Base-by-base conservation (phyloP, 2,113 vertebrate genomes). In the Glaucomys volans region DNA sequence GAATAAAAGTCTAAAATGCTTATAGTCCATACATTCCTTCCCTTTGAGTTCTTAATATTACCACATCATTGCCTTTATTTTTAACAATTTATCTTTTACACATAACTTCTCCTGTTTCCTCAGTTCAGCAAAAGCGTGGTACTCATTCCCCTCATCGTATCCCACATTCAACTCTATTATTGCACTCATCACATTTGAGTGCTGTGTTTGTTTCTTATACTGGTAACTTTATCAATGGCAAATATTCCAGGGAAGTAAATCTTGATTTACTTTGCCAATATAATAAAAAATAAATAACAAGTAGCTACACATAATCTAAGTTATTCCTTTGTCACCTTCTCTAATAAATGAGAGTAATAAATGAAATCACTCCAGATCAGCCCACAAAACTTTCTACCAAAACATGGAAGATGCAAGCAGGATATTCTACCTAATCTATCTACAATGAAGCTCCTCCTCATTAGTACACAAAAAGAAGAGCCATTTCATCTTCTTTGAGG, bases 181-280 rank as follows among this genome's bases (percentile, higher is more conserved):
- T 30, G 0, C 40, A 72, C 14, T 81, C 4, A 84, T 74, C 7
- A 62, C 54, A 71, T 54, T 50, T 75, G 42, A 87, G 40, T 47
- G 13, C 16, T 52, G 6, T 67, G 30, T 74, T 47, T 66, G 47
- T 87, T 94, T 81, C 85, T 67, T 66, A 84, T 0, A 22, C 5
- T 93, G 83, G 32, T 32, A 80, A 85, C 20, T 77, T 89, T 52
- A 35, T 82, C 44, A 52, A 40, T 35, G 83, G 20, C 79, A 96
- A 80, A 67, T 87, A 87, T 69, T 82, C 79, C n/a, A 30, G 4
- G 5, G n/a, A 59, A 72, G 17, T 67, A 62, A 91, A 95, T 76
- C 42, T 89, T 76, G 79, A 86, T 66, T 82, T 66, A 75, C 20
- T 54, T 72, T 69, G 77, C 42, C n/a, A 42, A 9, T 66, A 82